phyloP scores from a whole-genome alignment of 2,797 vertebrate genomes.

The Myotis vivesi region DNA sequence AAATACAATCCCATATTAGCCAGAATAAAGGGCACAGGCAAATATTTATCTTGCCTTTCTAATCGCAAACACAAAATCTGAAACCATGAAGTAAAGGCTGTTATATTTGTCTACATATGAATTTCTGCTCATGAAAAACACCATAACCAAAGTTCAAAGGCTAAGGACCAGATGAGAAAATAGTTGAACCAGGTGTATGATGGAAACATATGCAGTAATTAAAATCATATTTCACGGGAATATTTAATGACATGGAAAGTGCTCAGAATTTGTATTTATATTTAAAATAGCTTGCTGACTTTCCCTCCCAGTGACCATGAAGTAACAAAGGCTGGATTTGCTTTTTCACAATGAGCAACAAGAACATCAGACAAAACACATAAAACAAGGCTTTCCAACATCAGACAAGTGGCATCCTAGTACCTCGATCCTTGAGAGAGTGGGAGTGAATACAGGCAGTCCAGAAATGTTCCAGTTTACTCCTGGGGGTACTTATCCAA shows the following conservation, averaged over 20 bases:
- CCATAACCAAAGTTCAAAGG: constrained; percentile 47
- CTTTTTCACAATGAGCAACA: not conserved
- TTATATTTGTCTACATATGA: constrained; percentile 15
- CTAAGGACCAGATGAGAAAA: constrained; percentile 58
- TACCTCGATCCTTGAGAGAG: accelerated
- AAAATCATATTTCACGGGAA: constrained; percentile 70
- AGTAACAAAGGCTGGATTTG: constrained; percentile 3
- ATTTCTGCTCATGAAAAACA: constrained; percentile 58
- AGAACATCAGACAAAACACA: not conserved
- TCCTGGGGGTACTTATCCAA: not conserved
- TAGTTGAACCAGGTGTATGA: constrained; percentile 42
- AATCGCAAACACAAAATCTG: constrained; percentile 34
- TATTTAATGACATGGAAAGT: constrained; percentile 68
- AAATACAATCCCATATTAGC: constrained; percentile 15
- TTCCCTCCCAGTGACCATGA: not conserved
- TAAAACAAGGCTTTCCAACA: not conserved
- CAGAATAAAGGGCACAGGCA: constrained; percentile 24
- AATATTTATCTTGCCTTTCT: constrained; percentile 35
- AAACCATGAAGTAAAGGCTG: not conserved
- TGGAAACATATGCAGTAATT: constrained; percentile 58
- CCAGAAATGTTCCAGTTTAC: not conserved
- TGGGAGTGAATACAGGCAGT: not conserved
- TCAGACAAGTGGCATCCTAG: not conserved
- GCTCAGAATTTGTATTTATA: constrained; percentile 58
- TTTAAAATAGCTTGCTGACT: constrained; percentile 45